Percentiles rank a stretch among this genome's conserved stretches.
These are phyloP conservation scores for Ciconia boyciana DNA, from an alignment of 2,113 vertebrate genomes.

Conservation along the genomic window DNA sequence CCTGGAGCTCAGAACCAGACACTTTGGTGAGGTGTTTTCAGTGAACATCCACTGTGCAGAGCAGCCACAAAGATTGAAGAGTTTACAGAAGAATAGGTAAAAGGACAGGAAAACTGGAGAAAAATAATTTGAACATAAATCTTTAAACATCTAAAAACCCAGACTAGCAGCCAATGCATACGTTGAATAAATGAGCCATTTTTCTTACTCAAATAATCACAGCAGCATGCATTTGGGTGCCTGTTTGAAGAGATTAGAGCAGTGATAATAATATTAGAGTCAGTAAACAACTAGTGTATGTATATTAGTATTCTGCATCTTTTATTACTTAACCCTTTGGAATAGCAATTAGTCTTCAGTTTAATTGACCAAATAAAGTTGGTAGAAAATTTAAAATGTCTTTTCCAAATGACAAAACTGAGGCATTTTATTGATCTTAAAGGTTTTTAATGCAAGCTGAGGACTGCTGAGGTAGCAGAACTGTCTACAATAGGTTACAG, in stretches of 20 bases:
- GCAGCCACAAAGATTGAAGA: neutral
- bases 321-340: conserved; percentile 46
- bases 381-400: neutral
- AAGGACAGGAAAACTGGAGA: neutral
- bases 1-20: neutral
- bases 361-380: conserved; percentile 45
- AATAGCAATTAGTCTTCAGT: conserved; percentile 55
- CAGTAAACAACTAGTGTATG: neutral
- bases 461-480: conserved; percentile 65
- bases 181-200: conserved; percentile 56
- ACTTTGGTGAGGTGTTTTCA: neutral
- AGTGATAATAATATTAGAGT: conserved; percentile 4
- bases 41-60: neutral
- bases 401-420: conserved; percentile 55
- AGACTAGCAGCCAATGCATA: conserved; percentile 7
- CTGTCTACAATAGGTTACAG: conserved; percentile 47
- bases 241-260: conserved; percentile 26
- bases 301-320: neutral
- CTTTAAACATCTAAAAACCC: conserved; percentile 55
- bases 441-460: conserved; percentile 55
- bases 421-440: conserved; percentile 63
- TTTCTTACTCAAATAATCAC: conserved; percentile 64
- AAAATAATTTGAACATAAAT: conserved; percentile 66
- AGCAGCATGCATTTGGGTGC: conserved; percentile 20
- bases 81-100: conserved; percentile 5